Base-by-base conservation (phyloP, 2,888 invertebrate species). In the Cactoblastis cactorum region DNA sequence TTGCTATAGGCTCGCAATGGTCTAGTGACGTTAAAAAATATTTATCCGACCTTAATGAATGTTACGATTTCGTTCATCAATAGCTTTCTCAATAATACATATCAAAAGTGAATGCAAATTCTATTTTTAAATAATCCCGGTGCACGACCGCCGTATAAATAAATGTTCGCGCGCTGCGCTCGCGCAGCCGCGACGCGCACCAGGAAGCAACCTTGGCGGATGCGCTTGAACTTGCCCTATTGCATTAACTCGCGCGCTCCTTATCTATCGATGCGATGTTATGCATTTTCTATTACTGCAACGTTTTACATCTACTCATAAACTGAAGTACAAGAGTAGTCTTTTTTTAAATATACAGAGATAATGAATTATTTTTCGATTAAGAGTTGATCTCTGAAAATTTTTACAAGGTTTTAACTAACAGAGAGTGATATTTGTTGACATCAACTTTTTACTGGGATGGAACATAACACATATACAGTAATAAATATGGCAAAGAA, bases 141-240 rank as follows among this genome's bases (percentile, higher is more conserved):
- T 46, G 18, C 46, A 18, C 37, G 17, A 49, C 18, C 32, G 18
- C n/a, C 8, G 17, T 38, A 24, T 39, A 39, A 12, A 18, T 37
- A 35, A 22, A 22, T 49, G 41, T n/a, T 54, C 38, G 51, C 41
- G 56, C 52, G 50, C 50, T 37, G 49, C 49, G 39, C 50, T 69
- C 73, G 70, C 65, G 70, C 63, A 57, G 58, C 59, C 74, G 78
- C 78, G 70, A 1, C 71, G 77, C 80, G 80, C 75, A 82, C 75
- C 73, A 80, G 85, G 85, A 84, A 84, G 79, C 78, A 81, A 80
- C 84, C 82, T 85, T 82, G 80, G 71, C 69, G 65, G 62, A 67
- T 74, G 73, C 75, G 74, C 69, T 85, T 86, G 84, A 86, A 87
- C 87, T 87, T 87, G 87, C 84, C 83, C 77, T 65, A 66, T 65